A percentile compares a stretch with the other conserved stretches of the same genome.
phyloP scores from a whole-genome alignment of 1,140 invertebrate species.

The Bradynema listronoti region DNA sequence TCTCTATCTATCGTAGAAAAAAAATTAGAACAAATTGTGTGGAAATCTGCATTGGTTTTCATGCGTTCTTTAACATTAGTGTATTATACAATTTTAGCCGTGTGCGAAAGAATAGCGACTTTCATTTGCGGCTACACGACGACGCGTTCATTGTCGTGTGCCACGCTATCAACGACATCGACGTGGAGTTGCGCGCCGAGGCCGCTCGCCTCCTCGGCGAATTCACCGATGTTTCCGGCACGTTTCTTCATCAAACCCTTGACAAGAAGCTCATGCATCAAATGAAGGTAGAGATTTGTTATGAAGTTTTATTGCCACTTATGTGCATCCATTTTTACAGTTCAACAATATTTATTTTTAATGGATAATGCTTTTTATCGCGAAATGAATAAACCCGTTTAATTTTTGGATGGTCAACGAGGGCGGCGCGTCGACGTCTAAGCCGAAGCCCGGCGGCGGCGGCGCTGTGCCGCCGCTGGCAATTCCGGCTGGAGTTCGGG shows the following conservation, averaged over 20 bases:
- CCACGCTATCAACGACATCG: constrained; percentile 83
- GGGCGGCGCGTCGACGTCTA: constrained; percentile 15
- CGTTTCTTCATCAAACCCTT: constrained; percentile 86
- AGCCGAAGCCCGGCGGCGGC: neutral
- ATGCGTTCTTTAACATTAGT: too few species aligned
- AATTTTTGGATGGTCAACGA: constrained; percentile 37
- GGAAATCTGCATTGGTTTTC: too few species aligned
- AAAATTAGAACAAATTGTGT: too few species aligned
- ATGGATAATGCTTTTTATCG: too few species aligned
- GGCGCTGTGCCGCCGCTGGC: constrained; percentile 64
- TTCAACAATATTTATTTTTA: too few species aligned
- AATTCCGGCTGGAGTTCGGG: constrained; percentile 79
- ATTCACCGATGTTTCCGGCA: constrained; percentile 76
- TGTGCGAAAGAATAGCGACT: constrained; percentile 50
- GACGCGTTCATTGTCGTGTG: constrained; percentile 94
- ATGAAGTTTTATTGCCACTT: too few species aligned
- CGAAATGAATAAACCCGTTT: too few species aligned
- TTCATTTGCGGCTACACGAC: constrained; percentile 72
- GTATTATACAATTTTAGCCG: constrained; percentile 25
- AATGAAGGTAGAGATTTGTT: constrained; percentile 67
- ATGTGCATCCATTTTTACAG: too few species aligned
- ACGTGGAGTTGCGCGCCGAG: constrained; percentile 60
- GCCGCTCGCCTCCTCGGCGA: constrained; percentile 65
- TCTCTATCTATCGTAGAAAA: too few species aligned
- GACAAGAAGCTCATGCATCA: constrained; percentile 98